A percentile compares a stretch with the other conserved stretches of the same genome.
Conservation (phyloP, 2,113 vertebrate genomes). For the Phalacrocorax aristotelis region DNA sequence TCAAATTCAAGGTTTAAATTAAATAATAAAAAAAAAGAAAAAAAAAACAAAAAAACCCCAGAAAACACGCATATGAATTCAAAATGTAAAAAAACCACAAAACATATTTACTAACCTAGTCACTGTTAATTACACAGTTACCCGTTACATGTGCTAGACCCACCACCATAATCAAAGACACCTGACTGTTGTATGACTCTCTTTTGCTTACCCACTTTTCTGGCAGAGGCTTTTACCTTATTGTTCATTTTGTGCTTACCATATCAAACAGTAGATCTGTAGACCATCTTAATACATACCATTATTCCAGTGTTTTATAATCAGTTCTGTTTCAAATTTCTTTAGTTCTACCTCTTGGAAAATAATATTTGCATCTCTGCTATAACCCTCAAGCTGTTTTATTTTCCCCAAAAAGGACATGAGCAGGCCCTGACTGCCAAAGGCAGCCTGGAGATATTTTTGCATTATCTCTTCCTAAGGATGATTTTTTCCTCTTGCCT, state of each 20-base stretch:
- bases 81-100: neutral
- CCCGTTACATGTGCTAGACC: neutral
- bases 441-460: neutral
- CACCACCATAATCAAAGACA: neutral
- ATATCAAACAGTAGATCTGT: neutral
- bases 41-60: neutral
- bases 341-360: neutral
- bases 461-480: neutral
- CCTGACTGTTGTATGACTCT: neutral
- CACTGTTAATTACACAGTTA: neutral
- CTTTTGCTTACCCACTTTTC: neutral
- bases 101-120: neutral
- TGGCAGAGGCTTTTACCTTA: neutral
- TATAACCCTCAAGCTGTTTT: neutral
- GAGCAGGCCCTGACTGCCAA: neutral
- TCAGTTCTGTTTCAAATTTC: neutral
- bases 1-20: neutral
- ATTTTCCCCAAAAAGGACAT: neutral
- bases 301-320: neutral
- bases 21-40: neutral
- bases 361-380: neutral
- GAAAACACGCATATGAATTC: neutral
- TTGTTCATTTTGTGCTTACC: neutral
- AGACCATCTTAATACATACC: neutral
- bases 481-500: neutral